A percentile compares a stretch with the other conserved stretches of the same genome.
Conservation (phyloP, 2,888 invertebrate species). For the Drosophila stalkeri region DNA sequence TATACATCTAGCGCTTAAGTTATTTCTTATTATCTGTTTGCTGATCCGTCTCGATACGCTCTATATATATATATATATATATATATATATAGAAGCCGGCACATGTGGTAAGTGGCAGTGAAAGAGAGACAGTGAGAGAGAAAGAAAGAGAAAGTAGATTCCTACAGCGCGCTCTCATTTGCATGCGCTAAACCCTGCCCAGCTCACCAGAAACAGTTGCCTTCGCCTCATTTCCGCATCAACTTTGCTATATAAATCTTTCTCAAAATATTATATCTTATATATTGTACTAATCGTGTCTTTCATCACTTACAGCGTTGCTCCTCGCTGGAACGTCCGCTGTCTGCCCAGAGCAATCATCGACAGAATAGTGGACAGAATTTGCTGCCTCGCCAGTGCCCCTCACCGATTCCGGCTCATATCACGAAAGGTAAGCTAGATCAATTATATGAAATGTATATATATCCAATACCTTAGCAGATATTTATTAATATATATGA, state of each 20-base stretch:
- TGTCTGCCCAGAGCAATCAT: conserved; percentile 86
- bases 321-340: conserved; percentile 93
- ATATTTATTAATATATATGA: background rate
- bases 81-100: conserved; percentile 76
- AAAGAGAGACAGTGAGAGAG: conserved; percentile 10
- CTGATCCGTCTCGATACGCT: conserved; percentile 9
- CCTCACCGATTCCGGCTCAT: conserved; percentile 91
- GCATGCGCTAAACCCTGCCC: conserved; percentile 62
- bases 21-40: conserved; percentile 62
- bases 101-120: conserved; percentile 81
- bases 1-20: conserved; percentile 49
- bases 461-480: background rate
- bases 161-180: conserved; percentile 71
- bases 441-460: background rate
- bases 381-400: conserved; percentile 87
- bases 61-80: conserved; percentile 40
- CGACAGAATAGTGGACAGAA: conserved; percentile 80
- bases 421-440: conserved; percentile 89
- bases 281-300: conserved; percentile 4
- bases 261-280: background rate
- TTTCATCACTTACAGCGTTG: conserved; percentile 87
- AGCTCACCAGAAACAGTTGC: conserved; percentile 20
- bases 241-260: background rate
- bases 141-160: conserved; percentile 36
- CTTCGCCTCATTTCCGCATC: conserved; percentile 39